These are phyloP conservation scores for Tenthredo notha DNA, from an alignment of 2,888 invertebrate species.

Conservation along the genomic window DNA sequence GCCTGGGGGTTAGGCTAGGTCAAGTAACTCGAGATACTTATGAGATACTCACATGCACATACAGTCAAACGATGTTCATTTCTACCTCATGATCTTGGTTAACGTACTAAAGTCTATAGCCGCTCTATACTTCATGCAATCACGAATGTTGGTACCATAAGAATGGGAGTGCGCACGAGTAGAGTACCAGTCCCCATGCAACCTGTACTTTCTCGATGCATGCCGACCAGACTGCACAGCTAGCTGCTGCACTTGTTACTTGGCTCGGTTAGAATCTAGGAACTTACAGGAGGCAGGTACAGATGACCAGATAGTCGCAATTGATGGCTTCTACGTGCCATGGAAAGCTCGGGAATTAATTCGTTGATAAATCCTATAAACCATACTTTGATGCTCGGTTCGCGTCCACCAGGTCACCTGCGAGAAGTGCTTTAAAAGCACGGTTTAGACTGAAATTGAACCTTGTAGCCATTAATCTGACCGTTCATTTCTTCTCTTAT, in stretches of 20 bases:
- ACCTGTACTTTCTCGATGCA: slow-evolving; percentile 28
- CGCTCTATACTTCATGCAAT: slow-evolving; percentile 15
- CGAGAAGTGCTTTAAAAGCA: background rate
- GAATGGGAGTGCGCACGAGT: slow-evolving; percentile 43
- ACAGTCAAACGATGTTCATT: background rate
- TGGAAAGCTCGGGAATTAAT: slow-evolving; percentile 21
- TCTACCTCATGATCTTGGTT: background rate
- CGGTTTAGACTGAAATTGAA: background rate
- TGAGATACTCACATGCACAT: background rate
- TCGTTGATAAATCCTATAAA: slow-evolving; percentile 22
- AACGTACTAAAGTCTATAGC: background rate
- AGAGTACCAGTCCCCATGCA: background rate
- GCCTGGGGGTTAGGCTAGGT: slow-evolving; percentile 30
- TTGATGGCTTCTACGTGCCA: slow-evolving; percentile 31
- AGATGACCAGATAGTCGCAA: slow-evolving; percentile 26
- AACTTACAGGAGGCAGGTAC: slow-evolving; percentile 23
- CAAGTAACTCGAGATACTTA: slow-evolving; percentile 30
- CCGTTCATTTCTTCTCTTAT: background rate
- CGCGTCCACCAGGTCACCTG: background rate
- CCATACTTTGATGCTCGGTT: background rate
- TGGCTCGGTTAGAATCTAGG: slow-evolving; percentile 11
- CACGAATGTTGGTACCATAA: slow-evolving; percentile 20
- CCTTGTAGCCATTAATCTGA: background rate
- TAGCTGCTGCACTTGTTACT: slow-evolving; percentile 36
- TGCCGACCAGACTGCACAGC: slow-evolving; percentile 4